Evolutionary conservation across 1,140 invertebrate species (phyloP).

Genomic region (Triops cancriformis): DNA sequence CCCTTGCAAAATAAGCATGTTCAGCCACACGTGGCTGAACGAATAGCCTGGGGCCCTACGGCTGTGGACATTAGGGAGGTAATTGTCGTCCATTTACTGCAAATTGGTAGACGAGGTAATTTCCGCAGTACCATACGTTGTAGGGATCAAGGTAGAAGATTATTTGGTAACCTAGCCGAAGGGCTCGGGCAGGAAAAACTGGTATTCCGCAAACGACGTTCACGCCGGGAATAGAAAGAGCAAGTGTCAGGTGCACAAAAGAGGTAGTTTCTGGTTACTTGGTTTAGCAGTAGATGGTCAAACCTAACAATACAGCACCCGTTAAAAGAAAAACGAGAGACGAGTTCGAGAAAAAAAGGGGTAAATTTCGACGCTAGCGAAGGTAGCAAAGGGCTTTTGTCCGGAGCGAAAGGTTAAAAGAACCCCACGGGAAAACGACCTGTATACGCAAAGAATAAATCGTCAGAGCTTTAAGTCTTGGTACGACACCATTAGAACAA

Average conservation of each 20-base stretch:
- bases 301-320: neutral
- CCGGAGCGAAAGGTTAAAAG: neutral
- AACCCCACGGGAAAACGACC: neutral
- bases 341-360: neutral
- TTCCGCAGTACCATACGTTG: neutral
- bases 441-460: neutral
- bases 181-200: neutral
- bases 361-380: neutral
- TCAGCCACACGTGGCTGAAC: neutral
- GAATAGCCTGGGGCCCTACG: neutral
- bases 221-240: neutral
- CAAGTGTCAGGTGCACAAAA: slow-evolving; percentile 1
- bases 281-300: neutral
- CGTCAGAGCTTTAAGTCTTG: neutral
- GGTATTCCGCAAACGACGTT: neutral
- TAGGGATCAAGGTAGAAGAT: neutral
- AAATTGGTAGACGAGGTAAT: neutral
- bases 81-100: slow-evolving; percentile 1
- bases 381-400: neutral
- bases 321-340: neutral
- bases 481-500: neutral
- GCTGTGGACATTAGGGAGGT: neutral
- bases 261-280: neutral
- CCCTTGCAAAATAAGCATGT: neutral
- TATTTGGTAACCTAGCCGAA: neutral